phyloP scores from a whole-genome alignment of 2,113 vertebrate genomes.

The Muntiacus reevesi region DNA sequence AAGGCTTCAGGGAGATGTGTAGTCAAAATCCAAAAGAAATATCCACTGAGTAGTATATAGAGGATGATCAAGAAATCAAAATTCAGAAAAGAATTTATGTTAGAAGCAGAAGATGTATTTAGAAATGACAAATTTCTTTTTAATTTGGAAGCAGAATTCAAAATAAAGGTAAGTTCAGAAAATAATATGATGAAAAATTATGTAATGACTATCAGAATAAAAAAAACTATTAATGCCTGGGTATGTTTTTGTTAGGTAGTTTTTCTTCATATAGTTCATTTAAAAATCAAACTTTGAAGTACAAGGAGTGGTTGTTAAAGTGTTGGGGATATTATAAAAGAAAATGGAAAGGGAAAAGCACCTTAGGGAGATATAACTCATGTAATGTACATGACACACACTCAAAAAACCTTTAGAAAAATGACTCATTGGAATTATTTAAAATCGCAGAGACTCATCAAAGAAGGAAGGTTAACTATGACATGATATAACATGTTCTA shows the following conservation, averaged over 20 bases:
- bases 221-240: not conserved
- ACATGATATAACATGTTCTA: constrained; percentile 43
- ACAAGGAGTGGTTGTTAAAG: not conserved
- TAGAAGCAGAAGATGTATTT: not conserved
- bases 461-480: not conserved
- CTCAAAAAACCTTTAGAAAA: constrained; percentile 3
- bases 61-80: not conserved
- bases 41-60: not conserved
- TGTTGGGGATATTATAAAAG: not conserved
- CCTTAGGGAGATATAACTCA: not conserved
- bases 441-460: constrained; percentile 32
- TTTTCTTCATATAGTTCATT: not conserved
- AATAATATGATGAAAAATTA: not conserved
- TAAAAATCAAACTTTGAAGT: not conserved
- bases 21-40: not conserved
- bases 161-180: not conserved
- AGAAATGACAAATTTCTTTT: not conserved
- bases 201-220: not conserved
- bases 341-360: not conserved
- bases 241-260: not conserved
- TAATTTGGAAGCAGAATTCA: constrained; percentile 9
- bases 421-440: constrained; percentile 48
- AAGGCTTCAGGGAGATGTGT: not conserved
- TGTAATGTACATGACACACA: not conserved
- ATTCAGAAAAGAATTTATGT: not conserved